phyloP scores from a whole-genome alignment of 2,888 invertebrate species.

The Cerceris rybyensis region DNA sequence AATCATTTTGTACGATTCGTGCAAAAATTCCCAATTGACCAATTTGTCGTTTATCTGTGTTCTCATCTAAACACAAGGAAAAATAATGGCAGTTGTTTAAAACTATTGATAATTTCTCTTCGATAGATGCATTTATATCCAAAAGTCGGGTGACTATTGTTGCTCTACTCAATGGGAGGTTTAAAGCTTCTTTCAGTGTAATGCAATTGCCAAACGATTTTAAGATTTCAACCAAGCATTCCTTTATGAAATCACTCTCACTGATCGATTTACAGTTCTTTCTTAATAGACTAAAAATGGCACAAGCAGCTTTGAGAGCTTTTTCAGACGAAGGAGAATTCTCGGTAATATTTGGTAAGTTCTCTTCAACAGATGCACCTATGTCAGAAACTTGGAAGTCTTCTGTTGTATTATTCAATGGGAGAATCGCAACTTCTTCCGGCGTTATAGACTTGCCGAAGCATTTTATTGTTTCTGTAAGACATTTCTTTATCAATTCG shows the following conservation, averaged over 20 bases:
- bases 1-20: constrained; percentile 4
- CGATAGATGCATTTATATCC: background rate
- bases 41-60: constrained; percentile 2
- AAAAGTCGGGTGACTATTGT: background rate
- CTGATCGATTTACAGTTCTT: background rate
- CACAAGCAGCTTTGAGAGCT: constrained; percentile 14
- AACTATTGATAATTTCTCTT: background rate
- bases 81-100: background rate
- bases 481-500: background rate
- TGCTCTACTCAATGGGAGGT: background rate
- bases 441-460: background rate
- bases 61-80: constrained; percentile 2
- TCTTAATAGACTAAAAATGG: background rate
- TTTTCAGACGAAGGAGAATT: too few relatives aligned
- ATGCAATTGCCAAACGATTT: background rate
- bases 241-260: background rate
- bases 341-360: background rate
- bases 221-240: background rate
- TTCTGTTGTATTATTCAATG: background rate
- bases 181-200: background rate
- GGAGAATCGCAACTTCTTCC: background rate
- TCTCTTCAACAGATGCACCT: background rate
- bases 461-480: too few relatives aligned
- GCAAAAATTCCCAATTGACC: constrained; percentile 6
- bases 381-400: background rate